phyloP scores from a whole-genome alignment of 1,140 invertebrate genomes.

The Ericerus pela region DNA sequence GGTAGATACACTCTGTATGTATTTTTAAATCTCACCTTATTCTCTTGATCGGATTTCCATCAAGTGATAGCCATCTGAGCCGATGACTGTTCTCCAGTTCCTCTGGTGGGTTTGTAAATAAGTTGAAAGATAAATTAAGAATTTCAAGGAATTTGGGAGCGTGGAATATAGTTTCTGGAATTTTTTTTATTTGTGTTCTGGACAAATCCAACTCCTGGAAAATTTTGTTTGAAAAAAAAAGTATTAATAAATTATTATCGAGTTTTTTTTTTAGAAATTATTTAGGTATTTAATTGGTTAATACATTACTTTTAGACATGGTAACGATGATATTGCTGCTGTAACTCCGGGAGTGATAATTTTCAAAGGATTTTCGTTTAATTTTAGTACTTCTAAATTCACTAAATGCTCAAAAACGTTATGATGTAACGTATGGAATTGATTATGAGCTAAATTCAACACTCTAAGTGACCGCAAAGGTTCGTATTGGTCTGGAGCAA shows the following conservation, averaged over 20 bases:
- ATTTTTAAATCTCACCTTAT: conserved; percentile 33
- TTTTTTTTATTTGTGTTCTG: conserved; percentile 39
- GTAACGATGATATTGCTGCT: conserved; percentile 44
- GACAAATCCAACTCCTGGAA: conserved; percentile 47
- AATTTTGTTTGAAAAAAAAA: conserved; percentile 13
- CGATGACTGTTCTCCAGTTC: conserved; percentile 40
- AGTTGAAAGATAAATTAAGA: conserved; percentile 53
- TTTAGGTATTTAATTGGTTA: not conserved
- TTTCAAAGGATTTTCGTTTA: conserved; percentile 49
- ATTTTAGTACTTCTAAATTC: conserved; percentile 42
- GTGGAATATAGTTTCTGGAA: conserved; percentile 48
- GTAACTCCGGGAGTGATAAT: conserved; percentile 41
- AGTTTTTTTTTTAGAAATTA: not conserved
- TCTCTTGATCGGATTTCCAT: conserved; percentile 47
- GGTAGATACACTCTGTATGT: no score
- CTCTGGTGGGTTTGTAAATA: conserved; percentile 40
- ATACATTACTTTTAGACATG: conserved; percentile 41
- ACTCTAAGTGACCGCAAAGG: conserved; percentile 42
- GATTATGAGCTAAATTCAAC: conserved; percentile 47
- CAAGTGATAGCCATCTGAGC: conserved; percentile 43
- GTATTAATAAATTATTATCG: not conserved
- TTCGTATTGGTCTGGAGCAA: conserved; percentile 37
- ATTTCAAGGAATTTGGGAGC: conserved; percentile 43
- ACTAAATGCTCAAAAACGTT: conserved; percentile 55
- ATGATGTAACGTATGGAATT: conserved; percentile 44